Conservation (phyloP, 2,797 vertebrate species). For the Botia almorhae region DNA sequence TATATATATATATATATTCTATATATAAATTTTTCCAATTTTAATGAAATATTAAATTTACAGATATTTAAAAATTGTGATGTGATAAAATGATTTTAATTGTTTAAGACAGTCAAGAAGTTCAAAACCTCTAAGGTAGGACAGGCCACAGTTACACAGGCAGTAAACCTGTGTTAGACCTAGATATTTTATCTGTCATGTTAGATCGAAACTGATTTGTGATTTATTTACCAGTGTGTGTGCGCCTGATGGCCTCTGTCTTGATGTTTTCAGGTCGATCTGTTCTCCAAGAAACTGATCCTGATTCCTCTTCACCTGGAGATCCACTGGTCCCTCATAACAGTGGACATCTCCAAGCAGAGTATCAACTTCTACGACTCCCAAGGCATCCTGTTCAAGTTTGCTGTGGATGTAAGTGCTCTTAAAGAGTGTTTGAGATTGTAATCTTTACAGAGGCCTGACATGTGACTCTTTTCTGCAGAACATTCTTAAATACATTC, state of each 20-base stretch:
- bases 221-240: not conserved
- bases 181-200: too few relatives aligned
- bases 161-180: too few relatives aligned
- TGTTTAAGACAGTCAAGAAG: too few relatives aligned
- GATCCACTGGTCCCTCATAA: slow-evolving; percentile 98
- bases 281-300: slow-evolving; percentile 95
- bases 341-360: slow-evolving; percentile 92
- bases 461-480: slow-evolving; percentile 63
- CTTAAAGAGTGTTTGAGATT: not conserved
- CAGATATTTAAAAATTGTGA: too few relatives aligned
- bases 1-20: too few relatives aligned
- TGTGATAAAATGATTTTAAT: too few relatives aligned
- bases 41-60: too few relatives aligned
- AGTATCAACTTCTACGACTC: slow-evolving; percentile 98
- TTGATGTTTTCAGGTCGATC: slow-evolving; percentile 84
- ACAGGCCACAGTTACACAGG: too few relatives aligned
- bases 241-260: not conserved
- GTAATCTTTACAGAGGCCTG: not conserved
- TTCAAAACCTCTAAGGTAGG: too few relatives aligned
- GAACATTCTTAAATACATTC: slow-evolving; percentile 97
- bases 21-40: too few relatives aligned
- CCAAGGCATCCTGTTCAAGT: slow-evolving; percentile 98
- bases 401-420: slow-evolving; percentile 92
- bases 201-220: too few relatives aligned
- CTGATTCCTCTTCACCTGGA: slow-evolving; percentile 97